These are phyloP conservation scores for Rattus rattus DNA, from an alignment of 2,113 vertebrate genomes.

Conservation along the genomic window DNA sequence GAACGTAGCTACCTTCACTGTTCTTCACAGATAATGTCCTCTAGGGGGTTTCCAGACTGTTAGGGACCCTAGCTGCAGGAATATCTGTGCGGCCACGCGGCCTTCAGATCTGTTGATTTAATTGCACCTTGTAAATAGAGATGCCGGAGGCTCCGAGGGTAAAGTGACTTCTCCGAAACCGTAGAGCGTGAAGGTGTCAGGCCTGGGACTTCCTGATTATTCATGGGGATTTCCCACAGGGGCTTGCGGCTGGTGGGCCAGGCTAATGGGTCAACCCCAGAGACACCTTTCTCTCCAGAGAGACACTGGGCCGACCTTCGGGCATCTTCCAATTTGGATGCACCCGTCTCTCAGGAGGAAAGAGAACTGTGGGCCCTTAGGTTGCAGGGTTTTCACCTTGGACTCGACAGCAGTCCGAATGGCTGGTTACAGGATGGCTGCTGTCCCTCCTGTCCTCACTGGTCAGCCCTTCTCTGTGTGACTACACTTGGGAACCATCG, in stretches of 20 bases:
- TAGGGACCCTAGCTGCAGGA: background rate
- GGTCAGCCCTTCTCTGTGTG: background rate
- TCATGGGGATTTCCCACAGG: constrained; percentile 6
- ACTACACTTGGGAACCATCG: background rate
- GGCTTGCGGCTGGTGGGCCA: background rate
- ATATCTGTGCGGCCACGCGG: fast-evolving
- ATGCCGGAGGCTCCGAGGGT: background rate
- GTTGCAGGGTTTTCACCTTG: background rate
- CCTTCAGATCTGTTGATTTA: background rate
- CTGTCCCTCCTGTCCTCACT: background rate
- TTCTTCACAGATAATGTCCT: background rate
- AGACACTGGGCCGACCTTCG: background rate
- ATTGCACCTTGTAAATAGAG: background rate
- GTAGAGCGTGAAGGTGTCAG: background rate
- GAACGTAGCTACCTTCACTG: background rate
- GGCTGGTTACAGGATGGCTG: background rate
- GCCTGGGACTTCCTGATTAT: background rate
- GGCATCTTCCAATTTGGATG: background rate
- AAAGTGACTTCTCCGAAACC: background rate
- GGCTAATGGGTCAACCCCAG: background rate
- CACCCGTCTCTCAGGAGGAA: background rate
- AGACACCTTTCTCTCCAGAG: background rate
- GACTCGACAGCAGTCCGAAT: background rate
- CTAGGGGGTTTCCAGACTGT: background rate
- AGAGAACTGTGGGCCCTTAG: background rate